These are phyloP conservation scores for Strigamia maritima DNA, from an alignment of 2,888 invertebrate species.

Conservation along the genomic window DNA sequence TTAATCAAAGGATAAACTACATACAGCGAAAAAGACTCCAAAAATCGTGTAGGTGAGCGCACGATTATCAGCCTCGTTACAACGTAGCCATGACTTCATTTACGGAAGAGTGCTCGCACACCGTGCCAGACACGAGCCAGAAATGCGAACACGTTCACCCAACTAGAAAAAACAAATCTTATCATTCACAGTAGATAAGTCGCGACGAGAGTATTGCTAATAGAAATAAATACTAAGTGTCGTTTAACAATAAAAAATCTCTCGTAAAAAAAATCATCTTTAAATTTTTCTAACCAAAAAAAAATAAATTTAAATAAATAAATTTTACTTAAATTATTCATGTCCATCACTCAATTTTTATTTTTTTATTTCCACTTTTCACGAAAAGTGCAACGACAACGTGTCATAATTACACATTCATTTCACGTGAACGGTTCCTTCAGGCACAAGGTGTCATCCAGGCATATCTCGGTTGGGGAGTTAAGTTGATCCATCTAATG, in stretches of 20 bases:
- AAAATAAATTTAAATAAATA: too few relatives aligned
- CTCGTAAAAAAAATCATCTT: too few relatives aligned
- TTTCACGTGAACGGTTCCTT: background rate
- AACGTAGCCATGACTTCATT: conserved; percentile 16
- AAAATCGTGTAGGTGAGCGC: conserved; percentile 16
- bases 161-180: background rate
- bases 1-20: conserved; percentile 18
- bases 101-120: conserved; percentile 14
- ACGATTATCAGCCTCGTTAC: background rate
- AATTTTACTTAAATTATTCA: background rate
- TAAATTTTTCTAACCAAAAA: too few relatives aligned
- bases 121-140: conserved; percentile 29
- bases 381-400: background rate
- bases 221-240: background rate
- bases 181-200: background rate
- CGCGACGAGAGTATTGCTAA: background rate
- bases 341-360: background rate
- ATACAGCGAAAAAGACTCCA: background rate
- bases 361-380: background rate
- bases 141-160: conserved; percentile 14
- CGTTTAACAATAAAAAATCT: background rate
- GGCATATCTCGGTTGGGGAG: conserved; percentile 1
- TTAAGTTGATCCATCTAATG: background rate
- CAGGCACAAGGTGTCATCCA: background rate
- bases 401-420: background rate